Evolutionary conservation across 2,888 invertebrate species (phyloP), one percentile per base, ranked within the genome.

Genomic region (Desoria tigrina): DNA sequence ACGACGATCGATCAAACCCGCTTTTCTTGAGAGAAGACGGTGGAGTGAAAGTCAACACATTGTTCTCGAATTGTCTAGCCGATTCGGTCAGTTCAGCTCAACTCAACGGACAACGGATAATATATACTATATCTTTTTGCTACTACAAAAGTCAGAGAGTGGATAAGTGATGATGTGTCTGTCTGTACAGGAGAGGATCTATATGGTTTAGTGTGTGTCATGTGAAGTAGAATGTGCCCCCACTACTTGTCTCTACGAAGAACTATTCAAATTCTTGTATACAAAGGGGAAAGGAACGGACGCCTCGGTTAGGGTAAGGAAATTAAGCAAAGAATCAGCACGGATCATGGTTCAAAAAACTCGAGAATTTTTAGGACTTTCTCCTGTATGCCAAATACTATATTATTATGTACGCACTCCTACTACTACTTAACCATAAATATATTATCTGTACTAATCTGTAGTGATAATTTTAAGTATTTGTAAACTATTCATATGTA

Each of bases 1-100:
- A n/a, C n/a, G 23, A 60, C 60, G 64, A 68, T 68, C 68, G 68
- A 68, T 68, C 68, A 68, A 68, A 68, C 50, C 64, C 57, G 61
- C 61, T 64, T 68, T 68, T 59, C 59, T 59, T 39, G 42, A 14
- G 23, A 24, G 16, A 6, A 18, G 16, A 32, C 27, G 51, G 51
- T 3, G 6, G 4, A 24, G 55, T 55, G 55, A 55, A 55, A 55
- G 55, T 55, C 32, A 55, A 55, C 55, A 55, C 55, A 55, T 55
- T 55, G 55, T 55, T 32, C 28, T 32, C 9, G 3, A 45, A 18
- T 11, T 45, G 21, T 45, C 45, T 6, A 9, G 6, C 21, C 21
- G 45, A 45, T 21, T 45, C n/a, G 45, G 16, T 16, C 45, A n/a
- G 18, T 18, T 55, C 53, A 53, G 18, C 32, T 55, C 55, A 37